These are phyloP conservation scores for Leptodactylus fallax DNA, from an alignment of 2,797 vertebrate species.

Conservation along the genomic window DNA sequence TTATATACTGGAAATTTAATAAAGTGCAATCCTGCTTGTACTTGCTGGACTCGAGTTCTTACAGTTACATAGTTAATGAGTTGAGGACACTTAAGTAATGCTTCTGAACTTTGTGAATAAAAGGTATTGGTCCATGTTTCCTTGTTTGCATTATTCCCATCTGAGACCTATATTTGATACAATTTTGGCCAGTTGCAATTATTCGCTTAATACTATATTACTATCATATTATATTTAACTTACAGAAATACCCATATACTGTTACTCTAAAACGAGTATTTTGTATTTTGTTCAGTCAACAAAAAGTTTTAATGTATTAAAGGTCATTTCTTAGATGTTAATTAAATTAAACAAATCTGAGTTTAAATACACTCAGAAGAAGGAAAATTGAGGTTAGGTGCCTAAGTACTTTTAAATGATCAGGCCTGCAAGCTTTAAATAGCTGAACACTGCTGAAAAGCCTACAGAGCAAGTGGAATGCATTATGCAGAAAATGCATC, in stretches of 20 bases:
- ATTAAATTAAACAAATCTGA: constrained; percentile 45
- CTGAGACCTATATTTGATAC: too few relatives aligned
- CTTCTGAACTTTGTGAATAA: too few relatives aligned
- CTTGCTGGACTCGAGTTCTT: too few relatives aligned
- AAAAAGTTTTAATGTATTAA: constrained; percentile 35
- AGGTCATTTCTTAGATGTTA: constrained; percentile 36
- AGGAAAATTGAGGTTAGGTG: constrained; percentile 34
- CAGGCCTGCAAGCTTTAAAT: not conserved
- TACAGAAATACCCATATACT: not conserved
- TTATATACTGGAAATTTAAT: too few relatives aligned
- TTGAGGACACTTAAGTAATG: too few relatives aligned
- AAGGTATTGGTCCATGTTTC: too few relatives aligned
- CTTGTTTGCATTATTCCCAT: too few relatives aligned
- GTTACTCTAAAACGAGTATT: constrained; percentile 6
- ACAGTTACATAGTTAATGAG: too few relatives aligned
- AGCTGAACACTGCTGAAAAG: constrained; percentile 36
- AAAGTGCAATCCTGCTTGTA: too few relatives aligned
- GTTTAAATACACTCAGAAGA: constrained; percentile 39
- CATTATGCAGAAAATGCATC: constrained; percentile 38
- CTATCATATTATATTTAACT: not conserved
- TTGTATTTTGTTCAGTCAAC: constrained; percentile 42
- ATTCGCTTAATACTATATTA: not conserved
- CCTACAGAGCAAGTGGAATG: constrained; percentile 23
- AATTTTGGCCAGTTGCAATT: not conserved
- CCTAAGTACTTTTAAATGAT: constrained; percentile 33